Conservation (phyloP, 2,113 vertebrate species). For the Pogona vitticeps region DNA sequence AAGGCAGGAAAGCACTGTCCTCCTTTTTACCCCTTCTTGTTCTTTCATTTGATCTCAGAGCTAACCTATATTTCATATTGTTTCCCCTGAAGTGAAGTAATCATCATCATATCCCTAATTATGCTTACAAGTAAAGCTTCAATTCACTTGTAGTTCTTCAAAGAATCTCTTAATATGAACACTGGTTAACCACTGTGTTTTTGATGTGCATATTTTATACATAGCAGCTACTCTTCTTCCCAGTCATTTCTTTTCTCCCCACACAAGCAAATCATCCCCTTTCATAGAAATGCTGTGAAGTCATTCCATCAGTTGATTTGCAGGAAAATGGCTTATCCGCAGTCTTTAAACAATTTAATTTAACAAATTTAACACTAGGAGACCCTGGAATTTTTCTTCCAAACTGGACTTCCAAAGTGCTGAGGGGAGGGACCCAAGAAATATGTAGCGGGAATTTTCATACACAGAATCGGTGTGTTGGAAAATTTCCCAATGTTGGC, state of each 20-base stretch:
- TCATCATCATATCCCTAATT: background rate
- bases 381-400: background rate
- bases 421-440: background rate
- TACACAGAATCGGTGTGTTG: background rate
- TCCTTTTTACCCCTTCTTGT: background rate
- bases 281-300: background rate
- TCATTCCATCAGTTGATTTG: background rate
- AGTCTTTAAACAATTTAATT: background rate
- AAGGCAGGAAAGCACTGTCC: background rate
- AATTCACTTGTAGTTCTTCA: background rate
- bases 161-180: background rate
- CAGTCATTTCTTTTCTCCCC: background rate
- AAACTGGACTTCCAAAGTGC: background rate
- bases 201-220: background rate
- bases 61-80: background rate
- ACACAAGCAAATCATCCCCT: background rate
- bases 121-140: background rate
- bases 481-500: background rate
- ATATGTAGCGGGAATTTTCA: background rate
- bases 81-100: background rate
- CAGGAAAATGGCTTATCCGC: background rate
- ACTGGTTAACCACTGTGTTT: background rate
- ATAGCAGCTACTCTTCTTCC: background rate
- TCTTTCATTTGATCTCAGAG: background rate
- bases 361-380: background rate